A percentile compares a stretch with the other conserved stretches of the same genome.
Conservation (phyloP, 2,113 vertebrate genomes). For the Hiodon tergisus region DNA sequence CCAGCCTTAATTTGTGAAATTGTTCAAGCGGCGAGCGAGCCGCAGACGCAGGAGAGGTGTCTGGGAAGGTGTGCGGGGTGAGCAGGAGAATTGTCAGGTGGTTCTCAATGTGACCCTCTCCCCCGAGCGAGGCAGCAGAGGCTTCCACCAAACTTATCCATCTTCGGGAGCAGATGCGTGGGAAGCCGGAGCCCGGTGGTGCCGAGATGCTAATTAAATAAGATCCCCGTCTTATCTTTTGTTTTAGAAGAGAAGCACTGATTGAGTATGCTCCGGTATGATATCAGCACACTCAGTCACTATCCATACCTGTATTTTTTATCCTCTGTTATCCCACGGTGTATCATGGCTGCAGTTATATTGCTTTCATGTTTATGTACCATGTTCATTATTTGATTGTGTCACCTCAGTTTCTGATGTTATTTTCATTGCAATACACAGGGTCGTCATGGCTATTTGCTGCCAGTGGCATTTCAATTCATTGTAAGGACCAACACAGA, state of each 20-base stretch:
- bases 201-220: slow-evolving; percentile 43
- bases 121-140: slow-evolving; percentile 24
- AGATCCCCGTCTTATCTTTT: slow-evolving; percentile 27
- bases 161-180: slow-evolving; percentile 37
- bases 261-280: not conserved
- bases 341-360: no score
- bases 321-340: no score
- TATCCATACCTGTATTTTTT: not conserved
- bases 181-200: slow-evolving; percentile 37
- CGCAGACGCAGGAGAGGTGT: slow-evolving; percentile 31
- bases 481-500: not conserved
- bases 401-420: no score
- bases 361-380: no score
- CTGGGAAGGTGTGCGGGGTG: slow-evolving; percentile 17
- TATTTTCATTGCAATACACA: no score
- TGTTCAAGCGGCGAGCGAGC: slow-evolving; percentile 32
- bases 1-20: slow-evolving; percentile 32
- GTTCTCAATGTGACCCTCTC: slow-evolving; percentile 44
- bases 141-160: slow-evolving; percentile 36
- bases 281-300: not conserved
- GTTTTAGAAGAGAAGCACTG: slow-evolving; percentile 16
- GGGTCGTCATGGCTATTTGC: not conserved
- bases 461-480: not conserved
- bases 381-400: no score
- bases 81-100: slow-evolving; percentile 34